phyloP scores from a whole-genome alignment of 2,888 invertebrate genomes.

The Malachius bipustulatus region DNA sequence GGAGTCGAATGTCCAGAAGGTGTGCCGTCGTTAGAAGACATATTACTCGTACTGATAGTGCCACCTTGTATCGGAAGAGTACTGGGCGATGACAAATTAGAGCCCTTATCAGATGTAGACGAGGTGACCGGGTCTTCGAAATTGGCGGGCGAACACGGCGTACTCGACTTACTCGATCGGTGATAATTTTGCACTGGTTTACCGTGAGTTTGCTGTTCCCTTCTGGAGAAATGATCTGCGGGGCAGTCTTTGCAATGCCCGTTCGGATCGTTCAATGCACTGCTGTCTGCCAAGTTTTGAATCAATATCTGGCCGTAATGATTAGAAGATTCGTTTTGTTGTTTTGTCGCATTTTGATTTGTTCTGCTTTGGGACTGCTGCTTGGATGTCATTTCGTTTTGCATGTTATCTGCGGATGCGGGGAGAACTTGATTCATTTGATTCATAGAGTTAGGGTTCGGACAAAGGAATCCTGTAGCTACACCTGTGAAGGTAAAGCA shows the following conservation, averaged over 20 bases:
- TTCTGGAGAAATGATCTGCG: constrained; percentile 28
- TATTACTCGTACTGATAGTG: constrained; percentile 72
- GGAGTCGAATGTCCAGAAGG: constrained; percentile 43
- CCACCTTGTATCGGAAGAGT: constrained; percentile 72
- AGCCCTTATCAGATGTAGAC: constrained; percentile 48
- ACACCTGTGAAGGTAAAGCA: no score
- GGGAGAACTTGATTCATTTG: no score
- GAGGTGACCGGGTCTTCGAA: constrained; percentile 56
- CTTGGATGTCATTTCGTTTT: no score
- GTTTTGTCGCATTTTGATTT: constrained; percentile 23
- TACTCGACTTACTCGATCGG: constrained; percentile 41
- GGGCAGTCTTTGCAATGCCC: constrained; percentile 46
- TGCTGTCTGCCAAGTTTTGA: constrained; percentile 16
- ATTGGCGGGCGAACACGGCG: constrained; percentile 44
- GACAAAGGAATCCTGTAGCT: no score
- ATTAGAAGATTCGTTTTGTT: constrained; percentile 18
- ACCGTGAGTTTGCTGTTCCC: constrained; percentile 8
- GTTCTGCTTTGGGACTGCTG: no score
- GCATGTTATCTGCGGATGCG: no score
- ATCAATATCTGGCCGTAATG: constrained; percentile 20
- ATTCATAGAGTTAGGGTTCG: no score
- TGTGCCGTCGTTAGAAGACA: constrained; percentile 55
- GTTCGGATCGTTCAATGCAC: constrained; percentile 21
- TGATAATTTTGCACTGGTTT: constrained; percentile 23
- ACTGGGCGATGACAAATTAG: constrained; percentile 40